A percentile compares a stretch with the other conserved stretches of the same genome.
Evolutionary conservation across 2,888 invertebrate species (phyloP).

Genomic region (Dendrolimus houi): DNA sequence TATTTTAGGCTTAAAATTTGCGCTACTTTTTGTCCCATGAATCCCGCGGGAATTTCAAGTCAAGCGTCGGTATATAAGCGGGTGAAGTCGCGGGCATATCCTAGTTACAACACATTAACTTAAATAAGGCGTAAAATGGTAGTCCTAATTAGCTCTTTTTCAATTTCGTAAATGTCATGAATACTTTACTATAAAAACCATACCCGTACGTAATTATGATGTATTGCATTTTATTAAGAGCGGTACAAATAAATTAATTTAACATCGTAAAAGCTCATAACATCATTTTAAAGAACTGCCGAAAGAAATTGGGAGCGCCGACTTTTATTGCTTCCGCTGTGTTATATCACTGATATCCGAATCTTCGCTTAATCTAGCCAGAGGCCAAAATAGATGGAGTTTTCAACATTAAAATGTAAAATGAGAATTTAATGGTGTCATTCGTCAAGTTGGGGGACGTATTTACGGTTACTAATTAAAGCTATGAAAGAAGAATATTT

Average conservation of each 20-base stretch:
- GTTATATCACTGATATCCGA: neutral
- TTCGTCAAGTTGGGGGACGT: neutral
- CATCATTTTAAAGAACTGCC: slow-evolving; percentile 33
- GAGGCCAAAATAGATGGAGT: neutral
- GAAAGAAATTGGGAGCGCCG: slow-evolving; percentile 36
- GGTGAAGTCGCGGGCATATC: too few relatives aligned
- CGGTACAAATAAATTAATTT: slow-evolving; percentile 48
- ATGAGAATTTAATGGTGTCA: neutral
- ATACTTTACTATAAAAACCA: neutral
- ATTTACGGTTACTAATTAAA: neutral
- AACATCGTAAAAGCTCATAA: slow-evolving; percentile 23
- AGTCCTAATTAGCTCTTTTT: too few relatives aligned
- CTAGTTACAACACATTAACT: too few relatives aligned
- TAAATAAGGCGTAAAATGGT: too few relatives aligned
- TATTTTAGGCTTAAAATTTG: too few relatives aligned
- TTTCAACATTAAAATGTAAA: neutral
- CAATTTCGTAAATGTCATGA: too few relatives aligned
- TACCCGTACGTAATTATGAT: slow-evolving; percentile 24
- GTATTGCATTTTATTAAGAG: slow-evolving; percentile 28
- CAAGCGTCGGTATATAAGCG: too few relatives aligned
- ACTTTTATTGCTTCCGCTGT: slow-evolving; percentile 10
- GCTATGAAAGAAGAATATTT: too few relatives aligned
- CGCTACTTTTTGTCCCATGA: too few relatives aligned
- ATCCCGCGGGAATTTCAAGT: too few relatives aligned
- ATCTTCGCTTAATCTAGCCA: neutral